Evolutionary conservation across 2,113 vertebrate genomes (phyloP).

Genomic region (Australoheros scitulus): DNA sequence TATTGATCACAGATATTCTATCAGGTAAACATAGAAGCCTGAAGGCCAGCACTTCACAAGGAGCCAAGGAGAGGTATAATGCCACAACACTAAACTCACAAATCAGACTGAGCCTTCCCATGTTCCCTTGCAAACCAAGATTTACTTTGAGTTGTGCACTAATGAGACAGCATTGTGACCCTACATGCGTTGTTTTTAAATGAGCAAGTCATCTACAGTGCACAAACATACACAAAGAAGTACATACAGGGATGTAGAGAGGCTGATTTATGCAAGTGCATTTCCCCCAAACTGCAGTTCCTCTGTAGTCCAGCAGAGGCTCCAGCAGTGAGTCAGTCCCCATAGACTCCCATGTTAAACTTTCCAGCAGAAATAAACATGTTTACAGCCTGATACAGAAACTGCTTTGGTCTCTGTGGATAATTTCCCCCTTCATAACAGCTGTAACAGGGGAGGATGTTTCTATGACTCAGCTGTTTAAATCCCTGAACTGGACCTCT

Average conservation of each 20-base stretch:
- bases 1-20: constrained; percentile 38
- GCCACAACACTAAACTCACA: background rate
- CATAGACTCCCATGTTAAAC: no score
- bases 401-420: background rate
- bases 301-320: background rate
- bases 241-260: background rate
- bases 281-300: background rate
- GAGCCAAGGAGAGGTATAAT: background rate
- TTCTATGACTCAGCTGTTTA: background rate
- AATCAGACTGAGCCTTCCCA: background rate
- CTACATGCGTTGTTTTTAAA: background rate
- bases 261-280: background rate
- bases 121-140: background rate
- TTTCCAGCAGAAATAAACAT: no score
- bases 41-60: no score
- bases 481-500: background rate
- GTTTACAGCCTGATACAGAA: background rate
- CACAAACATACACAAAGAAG: background rate
- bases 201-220: background rate
- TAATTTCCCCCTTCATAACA: no score
- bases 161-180: background rate
- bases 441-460: background rate
- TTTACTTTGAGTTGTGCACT: background rate
- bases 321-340: background rate
- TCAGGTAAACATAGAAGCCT: background rate